These are phyloP conservation scores for Chauna torquata DNA, from an alignment of 2,113 vertebrate species.

Conservation along the genomic window DNA sequence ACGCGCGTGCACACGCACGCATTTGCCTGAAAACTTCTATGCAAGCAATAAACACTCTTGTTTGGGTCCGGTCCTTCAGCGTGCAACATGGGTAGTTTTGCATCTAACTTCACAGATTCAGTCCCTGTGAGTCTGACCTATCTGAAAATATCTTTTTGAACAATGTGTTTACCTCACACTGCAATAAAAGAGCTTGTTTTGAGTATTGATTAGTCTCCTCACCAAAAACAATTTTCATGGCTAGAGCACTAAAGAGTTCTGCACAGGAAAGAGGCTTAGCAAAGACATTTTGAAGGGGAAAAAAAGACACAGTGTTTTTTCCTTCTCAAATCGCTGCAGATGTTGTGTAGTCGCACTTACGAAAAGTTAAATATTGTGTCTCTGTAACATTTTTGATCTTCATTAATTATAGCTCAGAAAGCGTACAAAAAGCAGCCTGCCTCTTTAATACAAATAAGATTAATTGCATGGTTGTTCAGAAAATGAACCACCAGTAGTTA, in stretches of 20 bases:
- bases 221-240: background rate
- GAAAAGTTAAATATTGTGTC: slow-evolving; percentile 76
- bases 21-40: background rate
- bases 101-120: background rate
- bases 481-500: slow-evolving; percentile 83
- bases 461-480: slow-evolving; percentile 84
- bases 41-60: background rate
- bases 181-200: background rate
- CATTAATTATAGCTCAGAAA: slow-evolving; percentile 84
- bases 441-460: slow-evolving; percentile 83
- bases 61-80: background rate
- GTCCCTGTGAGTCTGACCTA: background rate
- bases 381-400: slow-evolving; percentile 84
- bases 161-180: background rate
- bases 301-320: slow-evolving; percentile 18
- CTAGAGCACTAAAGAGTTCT: background rate
- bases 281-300: slow-evolving; percentile 1
- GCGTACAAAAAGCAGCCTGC: slow-evolving; percentile 74
- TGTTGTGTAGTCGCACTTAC: slow-evolving; percentile 60
- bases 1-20: too few species aligned
- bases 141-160: background rate
- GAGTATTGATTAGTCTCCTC: background rate
- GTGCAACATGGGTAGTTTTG: background rate
- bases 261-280: background rate
- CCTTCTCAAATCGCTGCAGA: slow-evolving; percentile 69